Base-by-base conservation (phyloP, 2,888 invertebrate genomes). In the Octodonta nipae region DNA sequence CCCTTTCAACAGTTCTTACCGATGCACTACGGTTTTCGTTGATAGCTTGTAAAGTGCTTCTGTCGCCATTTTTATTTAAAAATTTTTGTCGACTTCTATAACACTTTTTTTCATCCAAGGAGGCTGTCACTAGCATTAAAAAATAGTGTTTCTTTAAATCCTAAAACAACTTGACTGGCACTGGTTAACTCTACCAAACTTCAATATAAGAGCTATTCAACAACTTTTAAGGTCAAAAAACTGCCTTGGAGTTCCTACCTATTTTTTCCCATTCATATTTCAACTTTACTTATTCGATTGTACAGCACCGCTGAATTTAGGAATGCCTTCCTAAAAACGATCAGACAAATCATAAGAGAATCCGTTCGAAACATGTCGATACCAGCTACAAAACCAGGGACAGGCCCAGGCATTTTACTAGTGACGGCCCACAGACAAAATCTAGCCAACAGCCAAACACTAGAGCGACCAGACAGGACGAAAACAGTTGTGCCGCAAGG, bases 311-410 rank as follows among this genome's bases (percentile, higher is more conserved):
- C 83, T 36, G 93, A 93, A 62, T 93, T 93, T 66, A 80, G 93
- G 48, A 91, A 92, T 64, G 92, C 92, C 46, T 95, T 95, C 73
- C 71, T 95, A 54, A 89, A 91, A 66, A 93, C 92, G 36, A 93
- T 95, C 52, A 74, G 95, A 34, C 93, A 93, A 66, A 93, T 93
- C 45, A 95, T 95, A 52, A 77, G 93, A 42, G 93, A 95, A 65
- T 91, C 91, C 38, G 93, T 95, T 26, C 76, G 92, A 50, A 92
- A 91, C 64, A 93, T 95, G 93, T 85, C 87, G 53, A 80, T 93
- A 63, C 92, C 92, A 34, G 74, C 78, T 49, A 70, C 75, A 11
- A 79, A 84, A 47, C 70, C 62, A 2, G 75, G 76, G 24, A 58
- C 67, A 29, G 70, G 70, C 24, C 62, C 62, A 2, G 62, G 62